Percentiles rank a stretch among this genome's conserved stretches.
These are phyloP conservation scores for Gadopsis marmoratus DNA, from an alignment of 2,797 vertebrate species.

Conservation along the genomic window DNA sequence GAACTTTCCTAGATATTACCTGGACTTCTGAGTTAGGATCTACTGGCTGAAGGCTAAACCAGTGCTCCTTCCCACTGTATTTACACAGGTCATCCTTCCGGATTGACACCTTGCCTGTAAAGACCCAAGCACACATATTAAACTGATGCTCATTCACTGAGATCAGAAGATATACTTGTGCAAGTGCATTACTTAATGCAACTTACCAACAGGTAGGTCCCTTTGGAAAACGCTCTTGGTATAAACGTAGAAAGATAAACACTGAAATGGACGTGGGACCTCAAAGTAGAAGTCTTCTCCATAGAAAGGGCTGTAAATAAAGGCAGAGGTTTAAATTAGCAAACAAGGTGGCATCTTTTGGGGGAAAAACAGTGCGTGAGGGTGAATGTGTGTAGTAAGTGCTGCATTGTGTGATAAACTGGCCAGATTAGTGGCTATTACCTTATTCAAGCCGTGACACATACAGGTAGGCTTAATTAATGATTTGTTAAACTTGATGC, in stretches of 20 bases:
- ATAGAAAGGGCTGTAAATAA: conserved; percentile 92
- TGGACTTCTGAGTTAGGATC: conserved; percentile 98
- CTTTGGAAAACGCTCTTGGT: conserved; percentile 96
- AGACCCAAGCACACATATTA: conserved; percentile 43
- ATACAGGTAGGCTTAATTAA: not conserved
- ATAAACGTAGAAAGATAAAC: conserved; percentile 98
- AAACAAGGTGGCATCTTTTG: not conserved
- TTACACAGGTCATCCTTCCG: conserved; percentile 96
- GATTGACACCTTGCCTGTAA: conserved; percentile 95
- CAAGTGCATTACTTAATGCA: conserved; percentile 18
- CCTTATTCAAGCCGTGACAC: not conserved
- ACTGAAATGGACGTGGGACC: conserved; percentile 97
- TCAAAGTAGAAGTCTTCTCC: conserved; percentile 99
- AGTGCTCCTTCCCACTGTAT: conserved; percentile 94
- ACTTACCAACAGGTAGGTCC: conserved; percentile 94
- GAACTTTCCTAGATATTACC: conserved; percentile 79
- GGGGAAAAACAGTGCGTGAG: too few relatives aligned
- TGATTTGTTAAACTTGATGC: not conserved
- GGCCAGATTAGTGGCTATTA: conserved; percentile 9
- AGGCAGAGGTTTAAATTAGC: conserved; percentile 39
- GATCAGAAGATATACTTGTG: conserved; percentile 4
- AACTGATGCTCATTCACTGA: conserved; percentile 25
- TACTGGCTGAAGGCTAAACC: conserved; percentile 95
- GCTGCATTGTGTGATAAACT: conserved; percentile 14
- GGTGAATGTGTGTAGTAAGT: not conserved